Conservation (phyloP, 1,140 invertebrate genomes). For the Calycopis cecrops region DNA sequence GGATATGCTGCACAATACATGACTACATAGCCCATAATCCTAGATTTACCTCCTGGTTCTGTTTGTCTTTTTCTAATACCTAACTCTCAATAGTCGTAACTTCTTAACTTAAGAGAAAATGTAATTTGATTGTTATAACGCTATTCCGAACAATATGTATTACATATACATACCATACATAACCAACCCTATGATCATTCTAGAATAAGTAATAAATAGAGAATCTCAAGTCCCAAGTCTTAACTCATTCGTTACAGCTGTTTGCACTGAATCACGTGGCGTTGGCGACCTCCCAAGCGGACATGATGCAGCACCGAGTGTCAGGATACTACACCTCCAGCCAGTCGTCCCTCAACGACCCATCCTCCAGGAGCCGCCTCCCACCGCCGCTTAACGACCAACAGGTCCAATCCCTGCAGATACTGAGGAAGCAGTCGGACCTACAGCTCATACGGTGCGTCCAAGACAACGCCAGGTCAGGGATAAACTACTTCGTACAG, state of each 20-base stretch:
- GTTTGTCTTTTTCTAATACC: no score
- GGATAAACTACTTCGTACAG: constrained; percentile 91
- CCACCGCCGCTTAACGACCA: constrained; percentile 67
- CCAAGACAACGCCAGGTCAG: constrained; percentile 87
- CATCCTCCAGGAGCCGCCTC: constrained; percentile 33
- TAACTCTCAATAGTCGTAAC: no score
- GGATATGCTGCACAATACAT: no score
- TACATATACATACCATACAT: no score
- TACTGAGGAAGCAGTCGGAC: constrained; percentile 90
- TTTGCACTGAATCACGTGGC: constrained; percentile 79
- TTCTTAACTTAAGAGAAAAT: no score
- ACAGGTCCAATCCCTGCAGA: constrained; percentile 81
- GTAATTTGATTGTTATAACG: no score
- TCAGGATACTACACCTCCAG: constrained; percentile 89
- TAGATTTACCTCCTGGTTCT: no score
- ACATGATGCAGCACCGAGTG: constrained; percentile 85
- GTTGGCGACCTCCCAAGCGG: constrained; percentile 79
- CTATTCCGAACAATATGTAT: no score
- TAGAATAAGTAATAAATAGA: no score
- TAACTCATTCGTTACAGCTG: constrained; percentile 72
- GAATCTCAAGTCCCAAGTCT: no score
- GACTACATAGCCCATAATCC: no score
- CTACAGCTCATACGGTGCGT: constrained; percentile 88
- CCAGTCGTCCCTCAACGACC: constrained; percentile 64
- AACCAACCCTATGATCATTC: no score